phyloP scores from a whole-genome alignment of 2,113 vertebrate genomes.

The Podilymbus podiceps region DNA sequence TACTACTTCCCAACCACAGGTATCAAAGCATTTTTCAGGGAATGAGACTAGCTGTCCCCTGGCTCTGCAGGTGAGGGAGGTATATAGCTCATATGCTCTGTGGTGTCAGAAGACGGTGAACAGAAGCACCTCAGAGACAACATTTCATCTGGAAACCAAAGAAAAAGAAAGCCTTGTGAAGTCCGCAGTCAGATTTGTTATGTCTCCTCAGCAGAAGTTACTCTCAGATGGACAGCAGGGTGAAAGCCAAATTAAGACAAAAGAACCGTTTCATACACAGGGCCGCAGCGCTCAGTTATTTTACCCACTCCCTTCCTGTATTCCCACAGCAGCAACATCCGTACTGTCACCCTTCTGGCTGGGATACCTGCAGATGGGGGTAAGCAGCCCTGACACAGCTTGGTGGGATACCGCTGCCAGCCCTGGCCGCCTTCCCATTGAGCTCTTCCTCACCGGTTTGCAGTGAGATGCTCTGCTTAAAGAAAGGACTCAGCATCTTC shows the following conservation, averaged over 20 bases:
- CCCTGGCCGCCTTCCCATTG: fast-evolving
- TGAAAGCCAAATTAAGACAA: background rate
- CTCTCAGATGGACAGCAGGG: fast-evolving
- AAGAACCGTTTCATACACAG: fast-evolving
- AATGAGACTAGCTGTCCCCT: background rate
- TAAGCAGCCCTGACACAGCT: background rate
- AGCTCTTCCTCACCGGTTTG: background rate
- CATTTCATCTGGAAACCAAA: background rate
- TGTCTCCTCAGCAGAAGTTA: background rate
- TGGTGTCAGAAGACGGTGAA: background rate
- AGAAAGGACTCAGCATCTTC: background rate
- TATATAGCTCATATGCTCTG: background rate
- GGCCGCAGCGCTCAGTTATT: background rate
- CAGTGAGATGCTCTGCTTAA: background rate
- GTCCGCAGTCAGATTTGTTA: background rate
- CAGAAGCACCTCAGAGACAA: background rate
- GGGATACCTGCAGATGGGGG: fast-evolving
- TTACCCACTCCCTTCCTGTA: background rate
- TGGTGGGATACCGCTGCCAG: background rate
- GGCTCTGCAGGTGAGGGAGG: background rate
- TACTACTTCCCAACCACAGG: background rate
- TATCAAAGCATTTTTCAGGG: background rate
- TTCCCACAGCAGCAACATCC: background rate
- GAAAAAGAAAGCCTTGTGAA: background rate
- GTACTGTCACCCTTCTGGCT: background rate